phyloP scores from a whole-genome alignment of 2,797 vertebrate species.

The Phaenicophaeus curvirostris region DNA sequence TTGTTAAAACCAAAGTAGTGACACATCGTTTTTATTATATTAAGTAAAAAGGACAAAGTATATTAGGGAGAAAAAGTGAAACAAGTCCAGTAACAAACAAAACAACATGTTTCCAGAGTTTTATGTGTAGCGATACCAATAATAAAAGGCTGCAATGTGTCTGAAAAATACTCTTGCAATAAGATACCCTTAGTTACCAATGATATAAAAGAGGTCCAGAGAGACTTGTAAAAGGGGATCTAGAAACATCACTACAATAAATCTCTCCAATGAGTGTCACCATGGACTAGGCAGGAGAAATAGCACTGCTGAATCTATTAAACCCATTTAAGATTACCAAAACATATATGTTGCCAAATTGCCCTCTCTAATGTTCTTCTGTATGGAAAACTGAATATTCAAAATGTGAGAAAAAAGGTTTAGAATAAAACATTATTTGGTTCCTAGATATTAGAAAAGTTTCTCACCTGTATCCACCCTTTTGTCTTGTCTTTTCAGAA shows the following conservation, averaged over 20 bases:
- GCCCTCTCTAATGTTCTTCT: neutral
- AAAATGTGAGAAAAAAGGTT: neutral
- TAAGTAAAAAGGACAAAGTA: neutral
- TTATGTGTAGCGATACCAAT: neutral
- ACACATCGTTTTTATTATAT: neutral
- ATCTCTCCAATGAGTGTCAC: neutral
- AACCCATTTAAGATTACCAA: neutral
- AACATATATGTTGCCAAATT: neutral
- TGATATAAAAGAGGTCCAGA: neutral
- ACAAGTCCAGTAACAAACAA: neutral
- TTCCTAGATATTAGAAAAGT: neutral
- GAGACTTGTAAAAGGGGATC: neutral
- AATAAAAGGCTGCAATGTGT: neutral
- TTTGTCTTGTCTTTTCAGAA: neutral
- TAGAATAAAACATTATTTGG: neutral
- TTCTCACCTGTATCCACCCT: neutral
- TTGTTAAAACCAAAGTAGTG: neutral
- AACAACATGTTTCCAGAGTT: neutral
- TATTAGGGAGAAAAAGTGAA: neutral
- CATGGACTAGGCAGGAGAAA: neutral
- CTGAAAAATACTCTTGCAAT: neutral
- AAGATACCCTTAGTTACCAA: neutral
- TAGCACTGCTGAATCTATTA: neutral
- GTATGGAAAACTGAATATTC: neutral
- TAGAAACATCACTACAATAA: neutral